phyloP scores from a whole-genome alignment of 2,113 vertebrate genomes.

The Illadopsis cleaveri region DNA sequence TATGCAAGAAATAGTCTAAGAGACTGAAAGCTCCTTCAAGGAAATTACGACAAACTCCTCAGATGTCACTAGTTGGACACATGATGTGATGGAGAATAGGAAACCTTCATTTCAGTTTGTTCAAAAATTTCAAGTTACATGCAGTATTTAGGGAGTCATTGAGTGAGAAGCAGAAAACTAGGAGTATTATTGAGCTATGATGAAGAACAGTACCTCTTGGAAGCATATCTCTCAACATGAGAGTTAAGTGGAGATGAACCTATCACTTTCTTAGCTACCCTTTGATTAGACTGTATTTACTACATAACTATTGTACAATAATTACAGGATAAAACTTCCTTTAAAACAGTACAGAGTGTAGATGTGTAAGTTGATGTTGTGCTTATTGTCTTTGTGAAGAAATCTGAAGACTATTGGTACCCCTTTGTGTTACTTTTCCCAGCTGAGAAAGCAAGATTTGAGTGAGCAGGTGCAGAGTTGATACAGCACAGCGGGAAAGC shows the following conservation, averaged over 20 bases:
- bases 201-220: background rate
- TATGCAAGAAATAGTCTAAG: background rate
- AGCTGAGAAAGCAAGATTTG: fast-evolving
- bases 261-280: background rate
- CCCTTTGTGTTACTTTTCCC: background rate
- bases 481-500: background rate
- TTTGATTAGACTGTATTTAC: background rate
- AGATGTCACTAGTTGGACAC: fast-evolving
- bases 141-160: background rate
- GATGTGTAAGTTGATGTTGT: background rate
- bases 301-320: background rate
- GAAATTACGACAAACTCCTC: background rate
- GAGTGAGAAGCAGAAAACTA: background rate
- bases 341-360: background rate
- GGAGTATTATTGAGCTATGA: background rate
- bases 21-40: background rate
- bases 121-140: background rate
- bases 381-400: background rate
- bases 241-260: background rate
- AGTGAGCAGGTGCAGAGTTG: background rate
- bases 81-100: background rate
- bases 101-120: background rate
- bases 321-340: background rate
- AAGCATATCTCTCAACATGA: background rate
- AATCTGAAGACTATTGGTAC: background rate